Conservation (phyloP, 2,888 invertebrate species). For the Furcula furcula region DNA sequence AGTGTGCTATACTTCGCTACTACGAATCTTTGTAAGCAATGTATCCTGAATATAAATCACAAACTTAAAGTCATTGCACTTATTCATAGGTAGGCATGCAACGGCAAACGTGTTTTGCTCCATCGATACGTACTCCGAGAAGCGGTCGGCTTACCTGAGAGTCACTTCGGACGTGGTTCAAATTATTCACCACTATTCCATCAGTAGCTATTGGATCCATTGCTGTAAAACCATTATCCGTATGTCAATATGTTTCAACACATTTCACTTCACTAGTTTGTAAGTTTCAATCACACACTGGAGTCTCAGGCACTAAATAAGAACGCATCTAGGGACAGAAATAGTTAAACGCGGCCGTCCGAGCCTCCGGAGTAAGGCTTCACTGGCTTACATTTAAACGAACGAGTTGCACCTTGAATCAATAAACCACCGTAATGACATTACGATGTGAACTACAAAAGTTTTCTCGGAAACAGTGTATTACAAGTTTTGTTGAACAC, state of each 20-base stretch:
- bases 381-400: constrained; percentile 53
- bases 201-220: constrained; percentile 76
- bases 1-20: no score
- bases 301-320: constrained; percentile 42
- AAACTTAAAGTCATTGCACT: constrained; percentile 67
- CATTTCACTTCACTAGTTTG: constrained; percentile 46
- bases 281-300: constrained; percentile 25
- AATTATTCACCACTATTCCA: constrained; percentile 76
- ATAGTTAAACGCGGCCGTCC: constrained; percentile 43
- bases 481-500: constrained; percentile 47
- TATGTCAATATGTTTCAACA: constrained; percentile 29
- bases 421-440: constrained; percentile 60
- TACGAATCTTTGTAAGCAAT: no score
- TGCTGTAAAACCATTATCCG: constrained; percentile 61
- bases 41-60: constrained; percentile 37
- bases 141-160: constrained; percentile 71
- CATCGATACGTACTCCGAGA: constrained; percentile 52
- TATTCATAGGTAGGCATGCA: constrained; percentile 70
- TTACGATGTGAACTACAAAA: constrained; percentile 51
- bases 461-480: constrained; percentile 41
- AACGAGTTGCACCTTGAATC: constrained; percentile 55
- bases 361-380: constrained; percentile 55
- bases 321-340: constrained; percentile 49
- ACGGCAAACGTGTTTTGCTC: constrained; percentile 71
- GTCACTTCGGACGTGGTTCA: constrained; percentile 76